These are phyloP conservation scores for Microcebus murinus DNA, from an alignment of 2,113 vertebrate genomes.

Conservation along the genomic window DNA sequence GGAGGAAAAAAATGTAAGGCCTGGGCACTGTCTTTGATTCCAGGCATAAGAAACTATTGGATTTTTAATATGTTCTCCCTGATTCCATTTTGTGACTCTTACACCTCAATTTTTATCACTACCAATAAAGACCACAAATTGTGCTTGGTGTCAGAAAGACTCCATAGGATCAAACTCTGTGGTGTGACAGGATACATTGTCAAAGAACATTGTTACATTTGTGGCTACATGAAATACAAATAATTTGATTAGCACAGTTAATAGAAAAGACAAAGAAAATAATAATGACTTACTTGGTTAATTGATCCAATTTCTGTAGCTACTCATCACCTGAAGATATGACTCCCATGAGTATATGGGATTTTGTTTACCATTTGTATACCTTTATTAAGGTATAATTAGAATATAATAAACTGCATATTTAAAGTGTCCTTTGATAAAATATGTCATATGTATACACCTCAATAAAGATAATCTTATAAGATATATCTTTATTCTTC, in stretches of 20 bases:
- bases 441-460: rapidly evolving
- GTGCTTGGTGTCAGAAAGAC: background rate
- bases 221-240: background rate
- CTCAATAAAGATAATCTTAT: background rate
- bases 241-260: background rate
- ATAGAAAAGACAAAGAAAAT: background rate
- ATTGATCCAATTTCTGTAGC: background rate
- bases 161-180: background rate
- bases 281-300: background rate
- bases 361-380: background rate
- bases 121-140: background rate
- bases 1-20: background rate
- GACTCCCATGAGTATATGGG: background rate
- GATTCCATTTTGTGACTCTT: background rate
- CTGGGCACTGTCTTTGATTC: background rate
- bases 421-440: background rate
- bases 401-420: background rate
- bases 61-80: background rate
- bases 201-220: background rate
- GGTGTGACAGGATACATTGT: rapidly evolving
- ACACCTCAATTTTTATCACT: background rate
- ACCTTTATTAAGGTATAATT: background rate
- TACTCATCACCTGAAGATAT: background rate
- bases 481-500: background rate
- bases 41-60: background rate